Conservation (phyloP, 1,140 invertebrate species). For the Dermatophagoides farinae region DNA sequence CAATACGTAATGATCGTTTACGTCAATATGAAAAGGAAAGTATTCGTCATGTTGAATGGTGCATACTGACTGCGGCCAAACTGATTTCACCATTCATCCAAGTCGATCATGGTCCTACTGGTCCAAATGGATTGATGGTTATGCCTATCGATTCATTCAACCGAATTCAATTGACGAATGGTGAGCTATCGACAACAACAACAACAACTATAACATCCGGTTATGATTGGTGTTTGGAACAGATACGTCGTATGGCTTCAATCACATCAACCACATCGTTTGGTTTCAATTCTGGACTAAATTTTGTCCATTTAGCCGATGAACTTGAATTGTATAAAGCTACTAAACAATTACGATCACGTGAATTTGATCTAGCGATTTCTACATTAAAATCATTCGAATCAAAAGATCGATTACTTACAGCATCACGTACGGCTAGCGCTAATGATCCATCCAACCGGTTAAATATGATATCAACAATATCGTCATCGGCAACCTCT, state of each 20-base stretch:
- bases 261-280: too few species aligned
- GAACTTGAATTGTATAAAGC: constrained; percentile 87
- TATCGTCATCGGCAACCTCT: background rate
- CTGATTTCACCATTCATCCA: constrained; percentile 71
- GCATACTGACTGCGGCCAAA: constrained; percentile 71
- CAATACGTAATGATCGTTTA: constrained; percentile 29
- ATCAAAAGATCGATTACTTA: constrained; percentile 42
- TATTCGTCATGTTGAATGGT: constrained; percentile 55
- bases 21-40: constrained; percentile 19
- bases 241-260: constrained; percentile 37
- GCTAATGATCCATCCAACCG: too few species aligned
- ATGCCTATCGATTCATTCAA: background rate
- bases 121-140: background rate
- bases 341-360: constrained; percentile 62
- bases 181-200: background rate
- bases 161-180: background rate
- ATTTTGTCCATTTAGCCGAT: constrained; percentile 52
- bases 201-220: constrained; percentile 22
- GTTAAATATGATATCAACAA: background rate
- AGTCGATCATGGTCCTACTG: background rate
- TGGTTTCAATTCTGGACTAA: constrained; percentile 28
- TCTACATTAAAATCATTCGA: constrained; percentile 74
- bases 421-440: background rate
- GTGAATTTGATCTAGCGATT: constrained; percentile 51
- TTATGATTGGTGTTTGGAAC: constrained; percentile 49